Conservation (phyloP, 2,797 vertebrate genomes). For the Chaunax sp. region DNA sequence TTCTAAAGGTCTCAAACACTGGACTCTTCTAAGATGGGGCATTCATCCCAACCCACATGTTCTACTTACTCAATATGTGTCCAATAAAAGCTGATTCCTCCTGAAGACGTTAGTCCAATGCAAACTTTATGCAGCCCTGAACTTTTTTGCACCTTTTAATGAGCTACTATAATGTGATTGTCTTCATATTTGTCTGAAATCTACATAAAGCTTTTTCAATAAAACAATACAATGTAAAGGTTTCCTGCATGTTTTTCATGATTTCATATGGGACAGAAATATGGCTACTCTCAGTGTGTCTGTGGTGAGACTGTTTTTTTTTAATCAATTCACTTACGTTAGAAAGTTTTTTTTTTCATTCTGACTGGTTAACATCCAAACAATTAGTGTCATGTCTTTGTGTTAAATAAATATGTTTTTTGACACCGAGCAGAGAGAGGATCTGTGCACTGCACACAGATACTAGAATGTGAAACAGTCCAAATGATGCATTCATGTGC, state of each 20-base stretch:
- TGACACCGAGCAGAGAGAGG: no score
- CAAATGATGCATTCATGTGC: no score
- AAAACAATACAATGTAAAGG: constrained; percentile 48
- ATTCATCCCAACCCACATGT: no score
- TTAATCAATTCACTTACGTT: no score
- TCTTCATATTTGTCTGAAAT: constrained; percentile 52
- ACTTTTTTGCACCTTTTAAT: constrained; percentile 64
- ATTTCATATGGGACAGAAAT: background rate
- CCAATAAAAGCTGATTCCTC: constrained; percentile 48
- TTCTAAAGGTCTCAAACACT: constrained; percentile 42
- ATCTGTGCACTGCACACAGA: no score
- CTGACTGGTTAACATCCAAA: no score
- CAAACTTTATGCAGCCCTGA: constrained; percentile 68
- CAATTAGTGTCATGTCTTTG: no score
- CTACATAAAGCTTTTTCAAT: constrained; percentile 59
- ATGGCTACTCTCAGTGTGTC: no score
- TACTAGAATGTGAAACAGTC: no score
- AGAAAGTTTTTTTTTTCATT: no score
- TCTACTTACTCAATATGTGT: constrained; percentile 31
- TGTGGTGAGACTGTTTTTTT: no score
- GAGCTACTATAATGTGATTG: constrained; percentile 56
- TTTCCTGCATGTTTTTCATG: background rate
- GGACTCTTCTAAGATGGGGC: constrained; percentile 28
- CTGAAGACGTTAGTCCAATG: constrained; percentile 71
- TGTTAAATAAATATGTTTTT: no score